Conservation (phyloP, 2,113 vertebrate species). For the Aegithalos caudatus region DNA sequence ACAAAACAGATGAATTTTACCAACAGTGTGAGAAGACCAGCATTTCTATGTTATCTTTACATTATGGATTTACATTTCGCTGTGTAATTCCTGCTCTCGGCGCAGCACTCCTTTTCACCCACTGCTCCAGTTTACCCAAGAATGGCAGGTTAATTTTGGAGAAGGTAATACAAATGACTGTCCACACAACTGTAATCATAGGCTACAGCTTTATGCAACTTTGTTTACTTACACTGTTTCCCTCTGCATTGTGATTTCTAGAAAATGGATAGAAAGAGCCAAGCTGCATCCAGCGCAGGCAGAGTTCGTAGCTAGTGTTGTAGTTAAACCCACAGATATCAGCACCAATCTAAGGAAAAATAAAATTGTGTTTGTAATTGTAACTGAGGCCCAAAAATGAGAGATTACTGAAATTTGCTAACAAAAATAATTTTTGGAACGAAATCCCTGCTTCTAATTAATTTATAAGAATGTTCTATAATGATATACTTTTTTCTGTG, state of each 20-base stretch:
- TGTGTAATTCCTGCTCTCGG: background rate
- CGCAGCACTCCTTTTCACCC: background rate
- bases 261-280: conserved; percentile 90
- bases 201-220: background rate
- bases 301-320: conserved; percentile 79
- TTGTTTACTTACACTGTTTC: conserved; percentile 68
- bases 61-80: background rate
- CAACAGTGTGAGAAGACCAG: accelerated
- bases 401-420: background rate
- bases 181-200: background rate
- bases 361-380: background rate
- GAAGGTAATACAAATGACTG: background rate
- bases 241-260: conserved; percentile 84
- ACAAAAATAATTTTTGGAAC: background rate
- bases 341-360: conserved; percentile 79
- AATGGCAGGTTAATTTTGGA: background rate
- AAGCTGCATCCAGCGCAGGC: conserved; percentile 87
- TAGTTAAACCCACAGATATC: conserved; percentile 90
- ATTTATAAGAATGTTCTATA: background rate
- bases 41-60: background rate
- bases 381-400: background rate
- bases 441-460: background rate
- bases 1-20: background rate
- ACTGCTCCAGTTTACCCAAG: background rate
- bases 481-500: background rate